Conservation (phyloP, 2,113 vertebrate genomes). For the Ceyx margarethae region DNA sequence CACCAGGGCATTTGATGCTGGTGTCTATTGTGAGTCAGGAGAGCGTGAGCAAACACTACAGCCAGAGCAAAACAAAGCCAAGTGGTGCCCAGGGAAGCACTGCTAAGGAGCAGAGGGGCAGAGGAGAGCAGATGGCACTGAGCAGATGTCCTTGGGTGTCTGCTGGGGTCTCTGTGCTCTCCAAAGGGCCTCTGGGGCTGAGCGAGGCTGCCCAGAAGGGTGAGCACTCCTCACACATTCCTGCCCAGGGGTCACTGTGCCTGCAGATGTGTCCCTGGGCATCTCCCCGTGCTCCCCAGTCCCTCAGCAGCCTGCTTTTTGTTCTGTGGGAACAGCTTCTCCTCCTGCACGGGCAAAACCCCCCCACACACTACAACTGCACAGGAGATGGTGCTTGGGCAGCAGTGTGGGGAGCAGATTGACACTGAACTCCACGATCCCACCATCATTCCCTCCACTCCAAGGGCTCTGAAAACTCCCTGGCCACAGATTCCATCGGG, state of each 20-base stretch:
- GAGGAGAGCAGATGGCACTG: slow-evolving; percentile 2
- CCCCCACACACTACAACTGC: not conserved
- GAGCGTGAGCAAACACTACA: not conserved
- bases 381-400: not conserved
- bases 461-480: not conserved
- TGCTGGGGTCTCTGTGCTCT: not conserved
- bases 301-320: not conserved
- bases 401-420: not conserved
- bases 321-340: not conserved
- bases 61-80: not conserved
- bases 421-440: not conserved
- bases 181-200: not conserved
- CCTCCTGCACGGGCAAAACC: not conserved
- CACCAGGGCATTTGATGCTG: not conserved
- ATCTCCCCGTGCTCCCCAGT: not conserved
- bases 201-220: not conserved
- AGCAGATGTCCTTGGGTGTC: not conserved
- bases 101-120: not conserved
- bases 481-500: not conserved
- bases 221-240: not conserved
- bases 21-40: not conserved
- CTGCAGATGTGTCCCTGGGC: not conserved
- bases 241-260: not conserved
- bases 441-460: not conserved
- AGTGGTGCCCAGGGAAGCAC: not conserved